phyloP scores from a whole-genome alignment of 2,888 invertebrate genomes.

The Pollenia griseotomentosa region DNA sequence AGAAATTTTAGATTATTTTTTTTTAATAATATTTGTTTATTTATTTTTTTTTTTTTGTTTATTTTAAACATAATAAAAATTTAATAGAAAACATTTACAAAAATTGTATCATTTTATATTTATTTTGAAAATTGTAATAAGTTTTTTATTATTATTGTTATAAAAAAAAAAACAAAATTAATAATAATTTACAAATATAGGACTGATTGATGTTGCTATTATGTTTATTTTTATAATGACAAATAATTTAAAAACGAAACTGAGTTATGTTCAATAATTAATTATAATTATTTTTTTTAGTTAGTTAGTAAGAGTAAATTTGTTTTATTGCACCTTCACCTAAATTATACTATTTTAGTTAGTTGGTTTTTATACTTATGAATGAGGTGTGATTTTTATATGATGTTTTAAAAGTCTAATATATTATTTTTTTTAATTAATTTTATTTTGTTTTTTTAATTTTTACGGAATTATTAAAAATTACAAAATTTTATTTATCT shows the following conservation, averaged over 20 bases:
- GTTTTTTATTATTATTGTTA: slow-evolving; percentile 16
- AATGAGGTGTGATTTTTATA: slow-evolving; percentile 63
- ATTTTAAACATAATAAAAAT: slow-evolving; percentile 66
- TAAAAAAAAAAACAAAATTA: slow-evolving; percentile 17
- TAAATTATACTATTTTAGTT: slow-evolving; percentile 75
- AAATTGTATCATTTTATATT: slow-evolving; percentile 38
- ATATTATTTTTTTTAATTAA: slow-evolving; percentile 12
- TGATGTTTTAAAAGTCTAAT: slow-evolving; percentile 4
- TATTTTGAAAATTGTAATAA: slow-evolving; percentile 46
- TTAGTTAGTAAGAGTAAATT: slow-evolving; percentile 75
- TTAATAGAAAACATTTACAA: slow-evolving; percentile 70
- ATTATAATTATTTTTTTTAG: slow-evolving; percentile 61
- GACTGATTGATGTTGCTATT: slow-evolving; percentile 58
- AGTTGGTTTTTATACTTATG: slow-evolving; percentile 62
- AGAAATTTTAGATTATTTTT: slow-evolving; percentile 21
- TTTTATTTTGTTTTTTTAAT: slow-evolving; percentile 6
- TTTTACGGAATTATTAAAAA: slow-evolving; percentile 52
- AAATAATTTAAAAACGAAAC: slow-evolving; percentile 37
- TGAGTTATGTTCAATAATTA: slow-evolving; percentile 13
- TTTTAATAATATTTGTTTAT: slow-evolving; percentile 48
- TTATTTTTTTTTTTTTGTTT: slow-evolving; percentile 58
- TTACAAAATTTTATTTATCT: slow-evolving; percentile 79
- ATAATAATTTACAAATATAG: slow-evolving; percentile 53
- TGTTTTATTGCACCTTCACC: slow-evolving; percentile 81
- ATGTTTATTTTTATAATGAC: slow-evolving; percentile 10